Evolutionary conservation across 2,888 invertebrate species (phyloP), one percentile per base, ranked within the genome.

Genomic region (Drosophila bunnanda): DNA sequence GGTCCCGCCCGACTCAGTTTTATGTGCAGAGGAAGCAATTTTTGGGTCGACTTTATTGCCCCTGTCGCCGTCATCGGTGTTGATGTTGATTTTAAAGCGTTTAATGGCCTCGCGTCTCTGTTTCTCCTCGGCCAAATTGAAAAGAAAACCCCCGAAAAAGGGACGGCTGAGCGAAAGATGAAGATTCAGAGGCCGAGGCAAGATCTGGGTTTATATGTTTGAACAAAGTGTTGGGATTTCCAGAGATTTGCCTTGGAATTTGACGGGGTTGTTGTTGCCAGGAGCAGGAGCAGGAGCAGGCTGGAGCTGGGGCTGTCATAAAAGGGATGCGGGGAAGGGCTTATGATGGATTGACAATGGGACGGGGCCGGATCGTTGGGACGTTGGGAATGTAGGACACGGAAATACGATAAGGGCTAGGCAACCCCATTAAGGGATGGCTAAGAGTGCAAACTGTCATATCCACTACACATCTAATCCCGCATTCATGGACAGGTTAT

Each of bases 41-140:
- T 84, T 75, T 77, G 88, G 82, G 85, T 84, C 88, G 83, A 85
- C 82, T 87, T 87, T 84, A 84, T 87, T 84, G 83, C 85, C 88
- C 57, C 75, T 74, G 85, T 75, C 79, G 81, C 60, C 75, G 66
- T 67, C 72, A 46, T 73, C 65, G 72, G 55, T 75, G 87, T 58
- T 84, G 71, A 78, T 84, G 85, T 88, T 84, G 85, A 85, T 84
- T 84, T 84, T 84, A 84, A 84, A 84, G 88, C 83, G 85, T 87
- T 87, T 84, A 84, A 84, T 80, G 80, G 85, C 59, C 70, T 62
- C 78, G 78, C 75, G 74, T 78, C 62, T 48, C 53, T 36, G 20
- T 20, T 41, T 32, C 54, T 50, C 53, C 53, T 60, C 30, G 36
- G 41, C 71, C 17, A 83, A 84, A 84, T 84, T 84, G 88, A 84